Conservation (phyloP, 2,113 vertebrate species). For the Silurus meridionalis region DNA sequence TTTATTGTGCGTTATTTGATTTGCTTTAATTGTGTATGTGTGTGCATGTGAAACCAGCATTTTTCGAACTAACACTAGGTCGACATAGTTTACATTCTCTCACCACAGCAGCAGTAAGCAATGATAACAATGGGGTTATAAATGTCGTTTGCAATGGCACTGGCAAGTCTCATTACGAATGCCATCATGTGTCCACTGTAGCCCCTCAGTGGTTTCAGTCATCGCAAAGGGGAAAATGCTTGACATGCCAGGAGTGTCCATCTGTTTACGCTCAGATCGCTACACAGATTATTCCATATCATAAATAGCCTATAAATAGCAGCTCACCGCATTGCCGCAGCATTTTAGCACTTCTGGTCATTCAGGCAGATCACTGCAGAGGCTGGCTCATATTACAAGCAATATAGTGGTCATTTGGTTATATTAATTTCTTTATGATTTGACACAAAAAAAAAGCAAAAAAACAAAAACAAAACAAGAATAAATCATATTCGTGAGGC, state of each 20-base stretch:
- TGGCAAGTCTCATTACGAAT: background rate
- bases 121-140: background rate
- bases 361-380: constrained; percentile 39
- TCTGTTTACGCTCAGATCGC: constrained; percentile 26
- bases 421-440: background rate
- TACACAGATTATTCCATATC: constrained; percentile 20
- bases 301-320: constrained; percentile 57
- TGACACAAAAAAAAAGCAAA: background rate
- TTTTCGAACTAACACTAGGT: background rate
- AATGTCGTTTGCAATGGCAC: background rate
- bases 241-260: constrained; percentile 15
- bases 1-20: background rate
- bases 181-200: background rate
- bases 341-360: constrained; percentile 43
- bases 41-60: background rate
- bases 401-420: background rate
- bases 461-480: background rate
- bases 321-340: constrained; percentile 45
- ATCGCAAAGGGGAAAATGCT: background rate
- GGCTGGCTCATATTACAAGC: background rate
- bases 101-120: background rate
- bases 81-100: too few relatives aligned
- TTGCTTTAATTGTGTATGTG: background rate
- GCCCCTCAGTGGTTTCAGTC: background rate
- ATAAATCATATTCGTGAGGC: background rate